Conservation (phyloP, 2,888 invertebrate species). For the Mythimna loreyi region DNA sequence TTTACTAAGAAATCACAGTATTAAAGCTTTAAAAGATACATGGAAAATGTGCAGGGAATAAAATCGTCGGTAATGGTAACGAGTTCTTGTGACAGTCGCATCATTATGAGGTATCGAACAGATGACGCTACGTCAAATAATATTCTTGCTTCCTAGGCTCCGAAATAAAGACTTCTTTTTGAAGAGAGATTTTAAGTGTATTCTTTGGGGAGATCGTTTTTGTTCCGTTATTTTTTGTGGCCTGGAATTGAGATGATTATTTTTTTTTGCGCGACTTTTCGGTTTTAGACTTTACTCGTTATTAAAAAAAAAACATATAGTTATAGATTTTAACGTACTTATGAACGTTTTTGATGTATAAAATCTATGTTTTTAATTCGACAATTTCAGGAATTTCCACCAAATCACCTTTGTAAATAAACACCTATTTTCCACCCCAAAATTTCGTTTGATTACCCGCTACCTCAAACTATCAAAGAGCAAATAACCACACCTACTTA, state of each 20-base stretch:
- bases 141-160: constrained; percentile 49
- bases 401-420: constrained; percentile 37
- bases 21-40: constrained; percentile 62
- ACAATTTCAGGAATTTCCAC: neutral
- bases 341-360: neutral
- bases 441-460: constrained; percentile 43
- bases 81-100: constrained; percentile 72
- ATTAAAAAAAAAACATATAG: too few species aligned
- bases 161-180: constrained; percentile 48
- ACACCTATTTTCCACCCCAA: constrained; percentile 23
- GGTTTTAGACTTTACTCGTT: neutral
- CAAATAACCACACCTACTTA: constrained; percentile 44
- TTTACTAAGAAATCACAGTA: constrained; percentile 28
- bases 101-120: constrained; percentile 74
- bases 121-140: constrained; percentile 56
- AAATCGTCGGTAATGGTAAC: constrained; percentile 74
- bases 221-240: constrained; percentile 5
- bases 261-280: neutral
- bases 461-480: constrained; percentile 34
- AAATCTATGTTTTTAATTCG: neutral
- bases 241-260: constrained; percentile 6
- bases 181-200: constrained; percentile 16
- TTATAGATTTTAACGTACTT: neutral
- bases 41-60: constrained; percentile 65
- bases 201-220: constrained; percentile 27